Percentiles rank a stretch among this genome's conserved stretches.
phyloP scores from a whole-genome alignment of 2,888 invertebrate genomes.

The Dendrolimus pini region DNA sequence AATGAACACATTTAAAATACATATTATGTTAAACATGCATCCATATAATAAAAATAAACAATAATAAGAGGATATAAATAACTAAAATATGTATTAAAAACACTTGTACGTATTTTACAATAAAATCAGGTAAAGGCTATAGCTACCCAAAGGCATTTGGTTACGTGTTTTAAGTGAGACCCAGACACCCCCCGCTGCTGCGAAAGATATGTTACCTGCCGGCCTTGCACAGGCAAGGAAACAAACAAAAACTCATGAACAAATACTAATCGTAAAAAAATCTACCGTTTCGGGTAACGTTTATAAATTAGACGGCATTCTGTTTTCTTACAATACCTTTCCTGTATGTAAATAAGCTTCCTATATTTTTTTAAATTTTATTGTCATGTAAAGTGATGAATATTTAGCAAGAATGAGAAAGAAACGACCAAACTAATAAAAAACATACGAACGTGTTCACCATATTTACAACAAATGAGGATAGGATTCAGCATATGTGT shows the following conservation, averaged over 20 bases:
- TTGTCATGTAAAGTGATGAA: too few species aligned
- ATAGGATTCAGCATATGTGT: too few species aligned
- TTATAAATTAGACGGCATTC: neutral
- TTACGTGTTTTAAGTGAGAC: conserved; percentile 31
- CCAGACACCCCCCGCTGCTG: conserved; percentile 62
- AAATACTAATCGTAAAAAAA: conserved; percentile 12
- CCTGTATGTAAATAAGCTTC: too few species aligned
- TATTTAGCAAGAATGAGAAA: too few species aligned
- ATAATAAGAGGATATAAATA: neutral
- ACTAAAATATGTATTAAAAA: neutral
- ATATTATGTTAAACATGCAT: too few species aligned
- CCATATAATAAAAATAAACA: too few species aligned
- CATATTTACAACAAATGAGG: too few species aligned
- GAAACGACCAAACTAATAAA: too few species aligned
- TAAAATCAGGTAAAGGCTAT: neutral
- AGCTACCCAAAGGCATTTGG: neutral
- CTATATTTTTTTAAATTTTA: too few species aligned
- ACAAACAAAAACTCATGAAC: conserved; percentile 61
- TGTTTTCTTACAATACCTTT: too few species aligned
- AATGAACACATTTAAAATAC: too few species aligned
- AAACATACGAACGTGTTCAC: too few species aligned
- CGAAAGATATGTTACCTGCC: conserved; percentile 63
- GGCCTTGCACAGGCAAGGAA: conserved; percentile 38
- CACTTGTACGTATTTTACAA: neutral
- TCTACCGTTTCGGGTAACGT: neutral